phyloP scores from a whole-genome alignment of 2,888 invertebrate species.

The Marronus borbonicus region DNA sequence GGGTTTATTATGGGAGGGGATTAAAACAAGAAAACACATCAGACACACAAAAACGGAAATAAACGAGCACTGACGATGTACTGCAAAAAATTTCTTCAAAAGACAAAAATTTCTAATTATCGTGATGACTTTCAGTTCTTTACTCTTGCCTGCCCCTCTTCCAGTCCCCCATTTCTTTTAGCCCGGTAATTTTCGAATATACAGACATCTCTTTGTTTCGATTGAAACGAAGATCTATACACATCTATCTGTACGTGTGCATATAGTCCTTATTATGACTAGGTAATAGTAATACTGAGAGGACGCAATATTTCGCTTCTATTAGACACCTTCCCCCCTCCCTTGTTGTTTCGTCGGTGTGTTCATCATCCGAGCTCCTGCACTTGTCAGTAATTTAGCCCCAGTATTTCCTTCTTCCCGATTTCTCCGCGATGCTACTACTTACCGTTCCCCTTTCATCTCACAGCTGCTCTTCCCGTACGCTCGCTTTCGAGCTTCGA shows the following conservation, averaged over 20 bases:
- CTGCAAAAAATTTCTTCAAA: slow-evolving; percentile 35
- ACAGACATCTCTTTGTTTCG: slow-evolving; percentile 57
- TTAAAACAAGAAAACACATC: slow-evolving; percentile 6
- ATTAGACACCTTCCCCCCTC: slow-evolving; percentile 51
- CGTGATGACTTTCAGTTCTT: slow-evolving; percentile 55
- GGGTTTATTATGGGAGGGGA: not conserved
- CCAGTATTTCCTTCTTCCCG: slow-evolving; percentile 56
- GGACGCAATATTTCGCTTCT: slow-evolving; percentile 12
- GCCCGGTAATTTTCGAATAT: not conserved
- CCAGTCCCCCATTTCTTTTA: not conserved
- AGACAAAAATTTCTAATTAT: slow-evolving; percentile 56
- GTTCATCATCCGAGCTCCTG: slow-evolving; percentile 52
- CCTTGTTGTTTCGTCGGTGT: not conserved
- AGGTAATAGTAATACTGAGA: not conserved
- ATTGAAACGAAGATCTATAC: slow-evolving; percentile 7
- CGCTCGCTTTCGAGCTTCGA: slow-evolving; percentile 67
- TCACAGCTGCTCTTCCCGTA: slow-evolving; percentile 75
- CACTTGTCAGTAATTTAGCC: slow-evolving; percentile 58
- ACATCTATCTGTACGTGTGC: slow-evolving; percentile 64
- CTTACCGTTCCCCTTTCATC: slow-evolving; percentile 73
- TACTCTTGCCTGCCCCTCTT: not conserved
- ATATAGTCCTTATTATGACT: slow-evolving; percentile 65
- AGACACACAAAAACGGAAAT: not conserved
- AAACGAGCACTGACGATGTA: slow-evolving; percentile 16
- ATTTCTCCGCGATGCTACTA: slow-evolving; percentile 71